Conservation (phyloP, 1,140 invertebrate species). For the Octopus bimaculoides region DNA sequence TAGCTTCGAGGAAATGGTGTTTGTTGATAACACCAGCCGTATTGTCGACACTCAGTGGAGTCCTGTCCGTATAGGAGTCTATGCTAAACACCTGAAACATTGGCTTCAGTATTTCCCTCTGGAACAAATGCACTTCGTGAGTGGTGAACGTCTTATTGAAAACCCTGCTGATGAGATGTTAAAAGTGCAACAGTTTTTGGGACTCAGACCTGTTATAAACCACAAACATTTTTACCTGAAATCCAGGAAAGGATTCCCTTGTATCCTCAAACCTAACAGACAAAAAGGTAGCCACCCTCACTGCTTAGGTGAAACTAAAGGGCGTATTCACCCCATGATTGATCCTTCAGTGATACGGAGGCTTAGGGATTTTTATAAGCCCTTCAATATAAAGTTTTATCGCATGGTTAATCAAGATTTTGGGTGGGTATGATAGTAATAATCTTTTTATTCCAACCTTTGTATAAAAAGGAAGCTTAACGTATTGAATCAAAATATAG, state of each 20-base stretch:
- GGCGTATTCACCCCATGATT: slow-evolving; percentile 80
- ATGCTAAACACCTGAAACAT: slow-evolving; percentile 74
- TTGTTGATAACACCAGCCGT: slow-evolving; percentile 64
- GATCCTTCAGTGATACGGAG: slow-evolving; percentile 69
- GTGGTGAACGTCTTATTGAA: slow-evolving; percentile 78
- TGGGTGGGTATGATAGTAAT: slow-evolving; percentile 65
- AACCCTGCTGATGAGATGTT: slow-evolving; percentile 82
- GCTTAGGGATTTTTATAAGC: slow-evolving; percentile 81
- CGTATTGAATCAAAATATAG: too few species aligned
- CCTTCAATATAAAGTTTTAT: slow-evolving; percentile 87
- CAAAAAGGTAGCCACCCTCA: slow-evolving; percentile 70
- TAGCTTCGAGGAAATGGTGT: slow-evolving; percentile 75
- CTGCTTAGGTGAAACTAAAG: slow-evolving; percentile 88
- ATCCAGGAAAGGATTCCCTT: slow-evolving; percentile 87
- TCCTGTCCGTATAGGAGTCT: slow-evolving; percentile 79
- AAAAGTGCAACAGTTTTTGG: slow-evolving; percentile 79
- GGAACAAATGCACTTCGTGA: slow-evolving; percentile 78
- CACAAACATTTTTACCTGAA: slow-evolving; percentile 92
- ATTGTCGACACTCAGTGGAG: slow-evolving; percentile 80
- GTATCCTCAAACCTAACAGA: slow-evolving; percentile 68
- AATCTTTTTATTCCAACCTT: too few species aligned
- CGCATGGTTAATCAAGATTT: slow-evolving; percentile 83
- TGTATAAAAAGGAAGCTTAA: too few species aligned
- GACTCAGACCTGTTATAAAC: slow-evolving; percentile 76
- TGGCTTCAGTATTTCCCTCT: slow-evolving; percentile 82